Percentiles rank a stretch among this genome's conserved stretches.
Evolutionary conservation across 2,888 invertebrate genomes (phyloP).

Genomic region (Artemia sinica): DNA sequence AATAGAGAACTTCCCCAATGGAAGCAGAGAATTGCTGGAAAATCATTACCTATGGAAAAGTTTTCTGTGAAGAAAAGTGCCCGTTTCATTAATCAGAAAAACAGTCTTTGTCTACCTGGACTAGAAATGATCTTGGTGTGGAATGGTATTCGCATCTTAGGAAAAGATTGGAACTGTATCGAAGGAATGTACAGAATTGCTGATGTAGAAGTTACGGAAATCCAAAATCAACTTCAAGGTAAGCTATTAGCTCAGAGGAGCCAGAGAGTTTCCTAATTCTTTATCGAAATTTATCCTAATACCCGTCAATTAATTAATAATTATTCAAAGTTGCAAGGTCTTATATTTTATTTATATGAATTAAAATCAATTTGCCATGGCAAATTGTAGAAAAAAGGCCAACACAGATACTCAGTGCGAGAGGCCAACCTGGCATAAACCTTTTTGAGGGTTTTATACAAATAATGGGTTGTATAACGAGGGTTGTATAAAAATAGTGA

Average conservation of each 20-base stretch:
- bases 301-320: no score
- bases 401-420: no score
- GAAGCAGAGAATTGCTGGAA: conserved; percentile 82
- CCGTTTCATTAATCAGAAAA: conserved; percentile 55
- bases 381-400: no score
- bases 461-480: no score
- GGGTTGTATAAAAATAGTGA: no score
- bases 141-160: conserved; percentile 72
- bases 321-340: no score
- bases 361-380: no score
- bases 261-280: background rate
- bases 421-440: no score
- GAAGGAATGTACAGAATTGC: conserved; percentile 45
- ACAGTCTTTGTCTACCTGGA: conserved; percentile 56
- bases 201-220: conserved; percentile 35
- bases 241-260: conserved; percentile 22
- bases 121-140: conserved; percentile 77
- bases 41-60: conserved; percentile 91
- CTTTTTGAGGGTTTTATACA: no score
- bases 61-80: conserved; percentile 72
- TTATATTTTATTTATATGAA: no score
- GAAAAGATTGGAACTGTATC: conserved; percentile 45
- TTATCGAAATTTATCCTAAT: no score
- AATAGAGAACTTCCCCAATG: conserved; percentile 55
- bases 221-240: conserved; percentile 29